Conservation (phyloP, 2,113 vertebrate genomes). For the Ahaetulla prasina region DNA sequence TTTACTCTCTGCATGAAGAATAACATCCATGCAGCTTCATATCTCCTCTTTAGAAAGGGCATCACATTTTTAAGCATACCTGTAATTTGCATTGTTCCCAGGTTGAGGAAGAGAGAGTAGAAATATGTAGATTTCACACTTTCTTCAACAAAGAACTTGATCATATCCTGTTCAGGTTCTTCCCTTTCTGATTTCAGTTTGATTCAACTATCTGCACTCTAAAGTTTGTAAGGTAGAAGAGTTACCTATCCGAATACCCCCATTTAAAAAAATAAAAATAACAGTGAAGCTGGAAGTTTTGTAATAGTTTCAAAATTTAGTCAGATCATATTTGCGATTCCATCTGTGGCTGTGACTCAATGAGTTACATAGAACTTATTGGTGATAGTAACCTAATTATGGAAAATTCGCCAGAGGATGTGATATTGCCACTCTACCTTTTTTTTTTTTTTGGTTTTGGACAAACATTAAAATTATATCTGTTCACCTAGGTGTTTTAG, state of each 20-base stretch:
- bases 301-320: neutral
- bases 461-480: neutral
- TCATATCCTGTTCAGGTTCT: neutral
- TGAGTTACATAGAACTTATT: neutral
- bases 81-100: neutral
- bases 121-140: neutral
- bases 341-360: neutral
- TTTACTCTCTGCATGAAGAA: neutral
- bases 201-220: neutral
- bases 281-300: neutral
- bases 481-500: neutral
- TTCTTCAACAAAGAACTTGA: neutral
- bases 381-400: neutral
- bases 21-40: neutral
- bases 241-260: neutral
- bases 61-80: neutral
- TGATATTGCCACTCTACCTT: neutral
- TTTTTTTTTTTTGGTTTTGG: neutral
- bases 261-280: neutral
- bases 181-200: neutral
- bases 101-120: neutral
- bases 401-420: neutral
- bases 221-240: neutral
- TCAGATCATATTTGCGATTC: neutral
- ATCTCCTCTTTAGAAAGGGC: neutral